Percentiles rank a stretch among this genome's conserved stretches.
These are phyloP conservation scores for Gryon sp. DNA, from an alignment of 1,140 invertebrate genomes.

Conservation along the genomic window DNA sequence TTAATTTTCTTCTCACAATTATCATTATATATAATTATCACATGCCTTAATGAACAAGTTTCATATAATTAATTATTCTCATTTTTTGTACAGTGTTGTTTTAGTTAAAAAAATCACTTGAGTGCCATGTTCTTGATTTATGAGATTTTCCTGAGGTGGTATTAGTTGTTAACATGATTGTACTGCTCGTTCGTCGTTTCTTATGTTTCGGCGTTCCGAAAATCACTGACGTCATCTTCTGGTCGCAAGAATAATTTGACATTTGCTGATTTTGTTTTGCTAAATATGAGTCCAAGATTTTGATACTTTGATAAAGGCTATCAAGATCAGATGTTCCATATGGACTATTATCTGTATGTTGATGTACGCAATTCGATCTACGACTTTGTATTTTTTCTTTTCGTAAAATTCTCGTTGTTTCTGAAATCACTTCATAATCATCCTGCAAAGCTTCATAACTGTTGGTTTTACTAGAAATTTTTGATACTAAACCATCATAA, in stretches of 20 bases:
- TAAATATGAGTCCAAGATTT: constrained; percentile 70
- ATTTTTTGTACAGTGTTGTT: not conserved
- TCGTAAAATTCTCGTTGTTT: constrained; percentile 59
- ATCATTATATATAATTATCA: constrained; percentile 12
- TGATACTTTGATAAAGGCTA: constrained; percentile 71
- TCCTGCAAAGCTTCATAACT: constrained; percentile 69
- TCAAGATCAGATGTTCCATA: constrained; percentile 67
- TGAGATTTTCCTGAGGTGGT: not conserved
- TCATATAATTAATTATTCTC: not conserved
- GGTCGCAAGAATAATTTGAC: constrained; percentile 21
- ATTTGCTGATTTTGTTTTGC: constrained; percentile 41
- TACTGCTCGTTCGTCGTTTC: constrained; percentile 18
- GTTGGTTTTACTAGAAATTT: constrained; percentile 59
- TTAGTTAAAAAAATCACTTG: constrained; percentile 61
- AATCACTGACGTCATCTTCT: constrained; percentile 60
- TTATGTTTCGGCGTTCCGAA: constrained; percentile 67
- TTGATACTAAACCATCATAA: constrained; percentile 65
- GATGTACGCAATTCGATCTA: constrained; percentile 15
- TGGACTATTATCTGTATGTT: not conserved
- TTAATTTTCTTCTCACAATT: constrained; percentile 1
- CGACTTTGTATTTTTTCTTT: constrained; percentile 15
- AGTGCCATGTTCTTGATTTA: constrained; percentile 56
- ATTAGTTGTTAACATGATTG: constrained; percentile 16
- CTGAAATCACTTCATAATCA: constrained; percentile 66
- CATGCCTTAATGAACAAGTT: constrained; percentile 1